These are phyloP conservation scores for Lota lota DNA, from an alignment of 2,113 vertebrate species.

Conservation along the genomic window DNA sequence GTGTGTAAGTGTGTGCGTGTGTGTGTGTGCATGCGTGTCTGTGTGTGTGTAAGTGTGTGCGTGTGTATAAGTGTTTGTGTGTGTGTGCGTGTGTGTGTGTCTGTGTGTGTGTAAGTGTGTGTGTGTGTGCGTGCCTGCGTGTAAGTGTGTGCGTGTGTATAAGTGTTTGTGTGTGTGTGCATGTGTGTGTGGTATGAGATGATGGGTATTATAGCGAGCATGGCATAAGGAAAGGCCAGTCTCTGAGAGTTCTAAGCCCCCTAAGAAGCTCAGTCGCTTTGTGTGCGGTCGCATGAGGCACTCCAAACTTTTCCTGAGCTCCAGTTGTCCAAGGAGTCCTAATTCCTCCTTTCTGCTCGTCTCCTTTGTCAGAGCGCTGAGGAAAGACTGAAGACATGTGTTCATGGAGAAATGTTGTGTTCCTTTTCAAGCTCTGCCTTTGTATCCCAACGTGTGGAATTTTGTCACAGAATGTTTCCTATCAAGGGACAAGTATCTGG, in stretches of 20 bases:
- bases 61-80: too few relatives aligned
- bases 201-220: too few relatives aligned
- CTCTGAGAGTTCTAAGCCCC: slow-evolving; percentile 44
- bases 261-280: slow-evolving; percentile 72
- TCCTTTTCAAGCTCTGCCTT: not conserved
- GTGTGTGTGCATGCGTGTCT: too few relatives aligned
- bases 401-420: slow-evolving; percentile 22
- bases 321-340: slow-evolving; percentile 33
- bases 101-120: too few relatives aligned
- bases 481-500: slow-evolving; percentile 23
- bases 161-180: too few relatives aligned
- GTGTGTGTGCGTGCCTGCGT: too few relatives aligned
- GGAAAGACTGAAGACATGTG: slow-evolving; percentile 26
- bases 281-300: slow-evolving; percentile 58
- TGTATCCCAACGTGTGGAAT: slow-evolving; percentile 15
- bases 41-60: too few relatives aligned
- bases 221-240: too few relatives aligned
- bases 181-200: too few relatives aligned
- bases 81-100: too few relatives aligned
- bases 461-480: slow-evolving; percentile 35
- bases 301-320: slow-evolving; percentile 57
- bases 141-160: too few relatives aligned
- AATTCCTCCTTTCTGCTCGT: slow-evolving; percentile 39
- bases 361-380: slow-evolving; percentile 25
- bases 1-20: too few relatives aligned